Conservation (phyloP, 2,113 vertebrate genomes). For the Siniperca knerii region DNA sequence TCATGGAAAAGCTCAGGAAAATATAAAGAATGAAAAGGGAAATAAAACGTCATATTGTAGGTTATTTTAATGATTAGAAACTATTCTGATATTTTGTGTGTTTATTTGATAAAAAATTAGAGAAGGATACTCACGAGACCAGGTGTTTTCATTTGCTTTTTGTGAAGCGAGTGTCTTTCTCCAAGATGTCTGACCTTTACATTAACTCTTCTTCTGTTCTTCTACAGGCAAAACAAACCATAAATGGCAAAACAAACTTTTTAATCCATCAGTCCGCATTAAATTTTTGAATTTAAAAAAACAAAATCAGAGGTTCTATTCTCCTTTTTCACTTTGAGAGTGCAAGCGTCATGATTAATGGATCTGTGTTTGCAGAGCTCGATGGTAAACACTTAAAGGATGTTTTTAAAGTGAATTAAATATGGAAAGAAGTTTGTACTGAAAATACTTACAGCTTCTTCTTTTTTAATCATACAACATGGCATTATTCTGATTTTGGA, state of each 20-base stretch:
- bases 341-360: conserved; percentile 5
- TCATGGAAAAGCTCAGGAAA: not conserved
- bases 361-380: conserved; percentile 44
- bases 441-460: not conserved
- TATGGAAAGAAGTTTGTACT: not conserved
- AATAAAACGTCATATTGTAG: not conserved
- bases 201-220: not conserved
- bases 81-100: not conserved
- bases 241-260: not conserved
- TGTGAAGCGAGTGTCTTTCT: not conserved
- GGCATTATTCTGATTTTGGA: not conserved
- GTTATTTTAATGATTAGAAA: not conserved
- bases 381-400: not conserved
- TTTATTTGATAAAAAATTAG: not conserved
- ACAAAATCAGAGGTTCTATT: not conserved
- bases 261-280: not conserved
- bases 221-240: not conserved
- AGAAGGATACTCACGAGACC: not conserved
- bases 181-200: not conserved
- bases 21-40: not conserved
- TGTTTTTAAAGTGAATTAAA: conserved; percentile 5
- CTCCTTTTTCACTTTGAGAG: conserved; percentile 20
- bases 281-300: not conserved
- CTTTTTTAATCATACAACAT: not conserved
- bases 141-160: not conserved